Base-by-base conservation (phyloP, 2,888 invertebrate species). In the Cryptocheilus praepositus region DNA sequence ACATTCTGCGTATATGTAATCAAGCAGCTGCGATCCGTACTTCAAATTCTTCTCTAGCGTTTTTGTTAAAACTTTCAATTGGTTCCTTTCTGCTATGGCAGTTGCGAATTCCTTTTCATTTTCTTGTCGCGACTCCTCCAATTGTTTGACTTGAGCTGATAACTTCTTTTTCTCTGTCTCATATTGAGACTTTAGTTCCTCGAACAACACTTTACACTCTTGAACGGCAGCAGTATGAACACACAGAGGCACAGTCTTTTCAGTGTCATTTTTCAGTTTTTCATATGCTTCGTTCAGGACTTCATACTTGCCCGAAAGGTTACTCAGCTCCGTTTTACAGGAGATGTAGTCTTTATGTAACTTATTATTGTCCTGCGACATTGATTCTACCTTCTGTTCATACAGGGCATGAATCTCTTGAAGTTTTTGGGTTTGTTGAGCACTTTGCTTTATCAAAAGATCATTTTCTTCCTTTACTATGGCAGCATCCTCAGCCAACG, bases 161-260 rank as follows among this genome's bases (percentile, higher is more conserved):
- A 93, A 89, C 60, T 92, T 91, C n/a, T 90, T 90, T 53, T 92
- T 92, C 70, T 95, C 95, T 76, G 91, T 90, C 55, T 92, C 92
- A 83, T 95, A 95, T 70, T 95, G 94, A 43, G 90, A 89, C 83
- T 94, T 95, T 1, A 95, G 85, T 80, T 95, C 94, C 86, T 95
- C 95, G 73, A 95, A 91, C 79, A 95, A 90, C 63, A 93, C 90
- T 85, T 94, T 94, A 79, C 95, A 95, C 82, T 95, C 94, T 56
- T 93, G 93, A 0, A 95, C 91, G 1, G 94, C 91, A 1, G 93
- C 89, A 44, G 92, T 92, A 79, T 94, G 94, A 57, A 93, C 90
- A 58, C 92, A 91, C 0, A 93, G 89, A 0, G 94, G 93, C 77
- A 94, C 92, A 59, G 90, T 90, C 75, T 89, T 90, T 53, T 90